A percentile compares a stretch with the other conserved stretches of the same genome.
Conservation (phyloP, 2,797 vertebrate genomes). For the Peromyscus nudipes region DNA sequence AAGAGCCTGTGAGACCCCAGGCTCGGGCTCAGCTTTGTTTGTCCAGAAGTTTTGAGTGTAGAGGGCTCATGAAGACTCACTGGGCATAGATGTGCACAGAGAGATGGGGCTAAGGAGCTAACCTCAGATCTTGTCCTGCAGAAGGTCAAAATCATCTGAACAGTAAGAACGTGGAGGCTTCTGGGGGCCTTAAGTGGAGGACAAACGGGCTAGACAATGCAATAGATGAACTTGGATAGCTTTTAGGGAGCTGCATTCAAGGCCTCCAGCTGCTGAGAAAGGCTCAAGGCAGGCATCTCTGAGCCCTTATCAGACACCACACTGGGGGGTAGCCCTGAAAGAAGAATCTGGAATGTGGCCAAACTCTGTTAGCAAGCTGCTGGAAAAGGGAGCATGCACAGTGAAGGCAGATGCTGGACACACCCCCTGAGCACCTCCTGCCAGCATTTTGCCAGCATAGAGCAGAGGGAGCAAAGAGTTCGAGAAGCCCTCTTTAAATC, state of each 20-base stretch:
- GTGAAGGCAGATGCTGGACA: not conserved
- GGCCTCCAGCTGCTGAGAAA: fast-evolving
- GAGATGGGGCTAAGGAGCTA: fast-evolving
- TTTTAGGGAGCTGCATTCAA: fast-evolving
- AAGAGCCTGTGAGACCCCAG: not conserved
- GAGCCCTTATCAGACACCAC: fast-evolving
- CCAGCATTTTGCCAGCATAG: fast-evolving
- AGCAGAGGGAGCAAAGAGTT: not conserved
- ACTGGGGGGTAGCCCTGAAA: fast-evolving
- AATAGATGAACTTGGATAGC: fast-evolving
- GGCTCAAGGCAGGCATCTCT: fast-evolving
- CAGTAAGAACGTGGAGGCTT: not conserved
- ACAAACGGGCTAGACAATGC: fast-evolving
- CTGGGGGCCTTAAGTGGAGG: not conserved
- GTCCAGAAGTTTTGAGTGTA: fast-evolving
- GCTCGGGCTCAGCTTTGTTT: fast-evolving
- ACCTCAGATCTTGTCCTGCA: fast-evolving
- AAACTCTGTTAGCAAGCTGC: not conserved
- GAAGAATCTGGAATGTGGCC: too few relatives aligned
- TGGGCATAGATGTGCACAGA: fast-evolving
- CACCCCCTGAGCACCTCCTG: fast-evolving
- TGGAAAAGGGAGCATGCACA: fast-evolving
- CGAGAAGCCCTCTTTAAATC: not conserved
- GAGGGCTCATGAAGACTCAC: fast-evolving
- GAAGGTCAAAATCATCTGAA: not conserved